Conservation (phyloP, 2,888 invertebrate species). For the Gymnosoma rotundatum region DNA sequence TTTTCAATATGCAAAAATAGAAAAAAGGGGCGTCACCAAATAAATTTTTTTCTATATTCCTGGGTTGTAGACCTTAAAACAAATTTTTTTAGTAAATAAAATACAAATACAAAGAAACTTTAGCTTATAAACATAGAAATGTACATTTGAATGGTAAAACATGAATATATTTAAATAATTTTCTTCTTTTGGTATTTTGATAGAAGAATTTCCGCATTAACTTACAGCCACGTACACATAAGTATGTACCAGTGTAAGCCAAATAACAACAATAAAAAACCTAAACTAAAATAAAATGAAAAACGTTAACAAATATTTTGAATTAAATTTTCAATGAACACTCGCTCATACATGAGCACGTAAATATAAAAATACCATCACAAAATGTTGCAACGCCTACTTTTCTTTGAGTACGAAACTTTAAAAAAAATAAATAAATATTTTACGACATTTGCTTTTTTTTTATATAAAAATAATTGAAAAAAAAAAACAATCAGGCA, state of each 20-base stretch:
- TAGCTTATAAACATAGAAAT: background rate
- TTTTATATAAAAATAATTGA: too few relatives aligned
- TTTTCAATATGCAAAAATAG: conserved; percentile 54
- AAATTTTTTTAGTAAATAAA: conserved; percentile 3
- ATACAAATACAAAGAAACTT: conserved; percentile 16
- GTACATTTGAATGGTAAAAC: conserved; percentile 11
- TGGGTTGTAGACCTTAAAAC: conserved; percentile 36
- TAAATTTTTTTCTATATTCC: conserved; percentile 42
- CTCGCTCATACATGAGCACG: conserved; percentile 19
- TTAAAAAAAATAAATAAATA: conserved; percentile 32
- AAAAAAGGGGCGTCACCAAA: conserved; percentile 56
- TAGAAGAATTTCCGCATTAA: conserved; percentile 67
- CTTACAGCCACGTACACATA: background rate
- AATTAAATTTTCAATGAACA: conserved; percentile 68
- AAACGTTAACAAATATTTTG: conserved; percentile 65
- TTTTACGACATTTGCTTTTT: conserved; percentile 49
- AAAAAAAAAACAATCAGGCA: conserved; percentile 1
- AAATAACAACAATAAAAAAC: background rate
- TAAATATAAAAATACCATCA: conserved; percentile 62
- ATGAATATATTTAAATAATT: conserved; percentile 65
- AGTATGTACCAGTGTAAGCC: too few relatives aligned
- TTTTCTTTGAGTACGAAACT: conserved; percentile 52
- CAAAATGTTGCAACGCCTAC: conserved; percentile 67
- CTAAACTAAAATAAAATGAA: conserved; percentile 18
- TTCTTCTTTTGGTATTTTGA: conserved; percentile 56